phyloP scores from a whole-genome alignment of 2,888 invertebrate genomes.

The Lasioglossum calceatum region DNA sequence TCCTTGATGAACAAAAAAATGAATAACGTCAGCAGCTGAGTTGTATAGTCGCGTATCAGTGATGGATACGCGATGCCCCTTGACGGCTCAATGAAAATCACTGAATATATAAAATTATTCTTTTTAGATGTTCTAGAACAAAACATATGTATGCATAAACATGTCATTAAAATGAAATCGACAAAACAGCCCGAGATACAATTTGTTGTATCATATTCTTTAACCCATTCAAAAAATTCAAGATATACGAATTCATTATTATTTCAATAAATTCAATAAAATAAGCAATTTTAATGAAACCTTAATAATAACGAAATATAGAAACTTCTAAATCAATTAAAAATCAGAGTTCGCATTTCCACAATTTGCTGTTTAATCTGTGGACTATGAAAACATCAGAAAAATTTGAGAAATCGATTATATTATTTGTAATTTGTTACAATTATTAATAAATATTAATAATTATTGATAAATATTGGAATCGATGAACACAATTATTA shows the following conservation, averaged over 20 bases:
- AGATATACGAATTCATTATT: not conserved
- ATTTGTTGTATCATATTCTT: not conserved
- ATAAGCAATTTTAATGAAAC: not conserved
- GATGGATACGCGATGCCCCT: not conserved
- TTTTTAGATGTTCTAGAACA: not conserved
- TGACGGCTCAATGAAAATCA: not conserved
- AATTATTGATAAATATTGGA: not conserved
- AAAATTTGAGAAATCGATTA: not conserved
- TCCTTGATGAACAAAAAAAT: not conserved
- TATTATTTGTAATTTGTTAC: not conserved
- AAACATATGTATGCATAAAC: not conserved
- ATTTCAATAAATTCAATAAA: not conserved
- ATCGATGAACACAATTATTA: not conserved
- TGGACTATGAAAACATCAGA: not conserved
- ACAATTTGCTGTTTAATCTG: not conserved
- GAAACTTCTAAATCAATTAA: not conserved
- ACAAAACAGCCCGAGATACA: not conserved
- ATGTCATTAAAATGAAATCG: not conserved
- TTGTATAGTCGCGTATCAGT: not conserved
- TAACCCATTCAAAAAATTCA: not conserved
- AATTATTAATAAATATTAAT: not conserved
- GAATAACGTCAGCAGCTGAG: not conserved
- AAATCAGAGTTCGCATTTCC: no score
- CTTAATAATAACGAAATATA: not conserved
- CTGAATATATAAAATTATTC: not conserved